These are phyloP conservation scores for Sclerodermus sp. DNA, from an alignment of 2,888 invertebrate species.

Conservation along the genomic window DNA sequence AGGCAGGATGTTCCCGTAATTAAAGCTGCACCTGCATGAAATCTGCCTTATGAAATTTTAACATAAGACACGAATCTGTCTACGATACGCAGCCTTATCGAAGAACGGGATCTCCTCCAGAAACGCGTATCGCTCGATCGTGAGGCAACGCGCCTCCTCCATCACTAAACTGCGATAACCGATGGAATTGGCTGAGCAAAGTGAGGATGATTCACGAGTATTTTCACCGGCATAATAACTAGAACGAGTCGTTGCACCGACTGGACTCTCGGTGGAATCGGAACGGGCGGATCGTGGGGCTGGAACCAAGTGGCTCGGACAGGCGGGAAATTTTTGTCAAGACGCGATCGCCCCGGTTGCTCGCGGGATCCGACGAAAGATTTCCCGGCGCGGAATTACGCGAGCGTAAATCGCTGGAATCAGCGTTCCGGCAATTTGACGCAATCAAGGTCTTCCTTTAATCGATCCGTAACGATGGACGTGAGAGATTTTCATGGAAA, in stretches of 20 bases:
- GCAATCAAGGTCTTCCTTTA: slow-evolving; percentile 38
- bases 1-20: too few relatives aligned
- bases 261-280: too few relatives aligned
- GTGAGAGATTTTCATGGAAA: slow-evolving; percentile 23
- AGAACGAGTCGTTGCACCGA: slow-evolving; percentile 2
- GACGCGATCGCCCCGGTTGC: slow-evolving; percentile 1
- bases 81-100: too few relatives aligned
- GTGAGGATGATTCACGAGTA: not conserved
- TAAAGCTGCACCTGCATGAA: too few relatives aligned
- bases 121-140: too few relatives aligned
- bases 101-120: too few relatives aligned
- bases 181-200: too few relatives aligned
- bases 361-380: too few relatives aligned
- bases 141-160: too few relatives aligned
- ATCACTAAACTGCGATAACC: too few relatives aligned
- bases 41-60: too few relatives aligned
- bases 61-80: too few relatives aligned
- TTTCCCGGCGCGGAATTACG: slow-evolving; percentile 3
- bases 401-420: slow-evolving; percentile 16
- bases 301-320: not conserved
- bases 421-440: slow-evolving; percentile 39
- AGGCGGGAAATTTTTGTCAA: slow-evolving; percentile 5
- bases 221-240: not conserved
- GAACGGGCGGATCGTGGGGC: not conserved
- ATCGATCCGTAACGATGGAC: slow-evolving; percentile 26